Conservation (phyloP, 2,113 vertebrate species). For the Tenebrosternarchus preto region DNA sequence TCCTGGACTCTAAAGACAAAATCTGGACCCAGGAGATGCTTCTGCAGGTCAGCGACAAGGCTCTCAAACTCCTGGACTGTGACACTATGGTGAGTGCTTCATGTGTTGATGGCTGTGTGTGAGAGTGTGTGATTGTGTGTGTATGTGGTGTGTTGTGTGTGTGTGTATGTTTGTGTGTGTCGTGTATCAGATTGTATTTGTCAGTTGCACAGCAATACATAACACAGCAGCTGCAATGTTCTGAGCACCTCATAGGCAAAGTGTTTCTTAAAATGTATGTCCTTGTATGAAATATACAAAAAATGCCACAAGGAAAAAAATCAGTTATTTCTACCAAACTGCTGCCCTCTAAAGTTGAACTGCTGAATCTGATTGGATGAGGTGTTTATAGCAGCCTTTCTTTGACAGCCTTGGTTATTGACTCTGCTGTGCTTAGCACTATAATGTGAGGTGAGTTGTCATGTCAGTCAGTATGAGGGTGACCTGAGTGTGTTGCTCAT, state of each 20-base stretch:
- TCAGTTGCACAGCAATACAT: neutral
- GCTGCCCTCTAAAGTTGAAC: neutral
- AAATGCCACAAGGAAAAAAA: too few relatives aligned
- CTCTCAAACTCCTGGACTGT: slow-evolving; percentile 86
- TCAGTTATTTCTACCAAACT: neutral
- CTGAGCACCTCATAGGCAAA: too few relatives aligned
- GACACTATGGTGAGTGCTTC: slow-evolving; percentile 80
- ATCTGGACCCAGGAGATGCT: slow-evolving; percentile 98
- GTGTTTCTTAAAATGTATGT: too few relatives aligned
- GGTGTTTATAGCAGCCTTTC: slow-evolving; percentile 9
- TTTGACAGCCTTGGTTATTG: neutral
- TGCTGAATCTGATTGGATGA: neutral
- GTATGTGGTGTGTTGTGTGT: too few relatives aligned
- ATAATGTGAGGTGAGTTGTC: neutral
- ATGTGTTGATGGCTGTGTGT: neutral
- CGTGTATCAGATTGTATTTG: too few relatives aligned
- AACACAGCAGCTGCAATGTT: too few relatives aligned
- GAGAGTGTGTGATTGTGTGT: too few relatives aligned
- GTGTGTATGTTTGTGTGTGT: too few relatives aligned
- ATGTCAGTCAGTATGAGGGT: neutral
- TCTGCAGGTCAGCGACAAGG: slow-evolving; percentile 86
- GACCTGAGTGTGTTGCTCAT: neutral
- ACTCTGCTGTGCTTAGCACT: neutral
- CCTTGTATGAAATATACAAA: too few relatives aligned
- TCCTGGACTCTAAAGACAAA: slow-evolving; percentile 91